Percentiles rank a stretch among this genome's conserved stretches.
Conservation (phyloP, 2,888 invertebrate species). For the Serrognathus titanus region DNA sequence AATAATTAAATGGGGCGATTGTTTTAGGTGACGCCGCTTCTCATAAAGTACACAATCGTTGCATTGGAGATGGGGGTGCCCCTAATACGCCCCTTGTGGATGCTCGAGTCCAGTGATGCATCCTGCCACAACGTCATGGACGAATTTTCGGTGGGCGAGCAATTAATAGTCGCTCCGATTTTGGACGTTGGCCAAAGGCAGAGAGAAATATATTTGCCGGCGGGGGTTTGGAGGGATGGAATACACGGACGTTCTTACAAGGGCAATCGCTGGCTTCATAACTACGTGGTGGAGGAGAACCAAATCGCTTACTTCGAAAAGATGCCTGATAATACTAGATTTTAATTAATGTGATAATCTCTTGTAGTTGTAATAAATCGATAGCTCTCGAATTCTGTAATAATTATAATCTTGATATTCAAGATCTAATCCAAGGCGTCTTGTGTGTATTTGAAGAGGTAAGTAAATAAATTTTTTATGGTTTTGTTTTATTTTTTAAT, state of each 20-base stretch:
- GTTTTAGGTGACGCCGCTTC: slow-evolving; percentile 65
- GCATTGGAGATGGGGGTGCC: slow-evolving; percentile 80
- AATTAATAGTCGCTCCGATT: slow-evolving; percentile 87
- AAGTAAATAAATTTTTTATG: too few species aligned
- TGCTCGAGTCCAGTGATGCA: slow-evolving; percentile 76
- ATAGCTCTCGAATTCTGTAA: too few species aligned
- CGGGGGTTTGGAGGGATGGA: slow-evolving; percentile 91
- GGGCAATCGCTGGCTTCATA: slow-evolving; percentile 88
- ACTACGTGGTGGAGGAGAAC: slow-evolving; percentile 75
- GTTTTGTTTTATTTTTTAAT: slow-evolving; percentile 44
- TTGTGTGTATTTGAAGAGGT: too few species aligned
- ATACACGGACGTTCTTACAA: slow-evolving; percentile 82
- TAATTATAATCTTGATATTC: too few species aligned
- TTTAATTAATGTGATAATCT: slow-evolving; percentile 46
- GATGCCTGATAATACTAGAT: slow-evolving; percentile 80
- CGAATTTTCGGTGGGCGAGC: slow-evolving; percentile 87
- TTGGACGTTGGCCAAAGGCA: slow-evolving; percentile 66
- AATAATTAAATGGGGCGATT: slow-evolving; percentile 12
- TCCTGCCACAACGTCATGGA: slow-evolving; percentile 74
- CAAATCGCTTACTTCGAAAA: slow-evolving; percentile 81
- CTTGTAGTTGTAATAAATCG: slow-evolving; percentile 1
- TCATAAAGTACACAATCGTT: slow-evolving; percentile 74
- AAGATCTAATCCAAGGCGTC: too few species aligned
- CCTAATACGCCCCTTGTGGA: slow-evolving; percentile 86
- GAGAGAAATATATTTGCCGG: slow-evolving; percentile 83